phyloP scores from a whole-genome alignment of 1,140 invertebrate species.

The Phymorhynchus buccinoides region DNA sequence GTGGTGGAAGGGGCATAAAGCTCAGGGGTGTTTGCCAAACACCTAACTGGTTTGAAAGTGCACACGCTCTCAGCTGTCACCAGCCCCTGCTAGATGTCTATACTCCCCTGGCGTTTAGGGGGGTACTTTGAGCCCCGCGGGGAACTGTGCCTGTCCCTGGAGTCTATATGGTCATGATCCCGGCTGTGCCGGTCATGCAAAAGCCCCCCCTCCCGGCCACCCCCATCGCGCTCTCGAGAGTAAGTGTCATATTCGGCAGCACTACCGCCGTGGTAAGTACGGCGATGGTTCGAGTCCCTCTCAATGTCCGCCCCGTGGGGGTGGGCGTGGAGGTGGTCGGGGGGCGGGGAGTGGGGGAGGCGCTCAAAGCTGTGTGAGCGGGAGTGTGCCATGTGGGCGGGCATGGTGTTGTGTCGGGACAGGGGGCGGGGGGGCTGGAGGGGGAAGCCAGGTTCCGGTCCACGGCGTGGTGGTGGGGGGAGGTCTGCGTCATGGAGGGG shows the following conservation, averaged over 20 bases:
- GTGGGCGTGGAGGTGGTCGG: slow-evolving; percentile 37
- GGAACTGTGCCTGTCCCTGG: slow-evolving; percentile 48
- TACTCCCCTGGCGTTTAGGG: slow-evolving; percentile 63
- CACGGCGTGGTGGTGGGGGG: slow-evolving; percentile 51
- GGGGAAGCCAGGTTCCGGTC: slow-evolving; percentile 43
- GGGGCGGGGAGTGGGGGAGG: slow-evolving; percentile 29
- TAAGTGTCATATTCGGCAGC: slow-evolving; percentile 46
- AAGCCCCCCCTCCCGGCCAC: slow-evolving; percentile 45
- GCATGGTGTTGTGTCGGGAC: slow-evolving; percentile 61
- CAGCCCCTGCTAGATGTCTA: slow-evolving; percentile 57
- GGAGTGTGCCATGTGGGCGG: slow-evolving; percentile 42
- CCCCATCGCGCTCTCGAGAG: slow-evolving; percentile 33
- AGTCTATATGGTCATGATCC: slow-evolving; percentile 49
- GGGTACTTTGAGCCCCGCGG: slow-evolving; percentile 55
- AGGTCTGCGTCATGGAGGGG: slow-evolving; percentile 57
- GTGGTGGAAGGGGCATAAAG: slow-evolving; percentile 34
- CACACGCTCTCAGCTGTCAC: neutral
- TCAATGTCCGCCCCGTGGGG: slow-evolving; percentile 32
- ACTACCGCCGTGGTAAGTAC: slow-evolving; percentile 46
- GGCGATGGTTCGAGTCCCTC: slow-evolving; percentile 40
- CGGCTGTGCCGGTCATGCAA: slow-evolving; percentile 41
- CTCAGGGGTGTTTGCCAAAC: slow-evolving; percentile 26
- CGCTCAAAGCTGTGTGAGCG: slow-evolving; percentile 39
- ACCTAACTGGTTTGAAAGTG: slow-evolving; percentile 27
- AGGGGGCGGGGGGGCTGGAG: slow-evolving; percentile 48